Base-by-base conservation (phyloP, 2,797 vertebrate genomes). In the Hemibagrus guttatus region DNA sequence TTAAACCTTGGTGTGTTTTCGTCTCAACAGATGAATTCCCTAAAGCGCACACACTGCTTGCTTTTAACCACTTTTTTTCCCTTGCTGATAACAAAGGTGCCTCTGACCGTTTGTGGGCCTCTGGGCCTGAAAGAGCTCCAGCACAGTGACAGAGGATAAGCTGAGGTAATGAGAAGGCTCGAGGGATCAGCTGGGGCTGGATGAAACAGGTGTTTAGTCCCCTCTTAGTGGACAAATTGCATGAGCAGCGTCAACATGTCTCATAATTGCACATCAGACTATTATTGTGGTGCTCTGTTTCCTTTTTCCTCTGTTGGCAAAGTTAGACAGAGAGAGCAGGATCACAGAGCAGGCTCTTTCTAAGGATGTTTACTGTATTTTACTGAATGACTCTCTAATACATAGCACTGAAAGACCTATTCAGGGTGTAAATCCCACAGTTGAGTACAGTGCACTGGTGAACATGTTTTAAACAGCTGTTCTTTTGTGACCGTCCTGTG, bases 121-220 rank as follows among this genome's bases (percentile, higher is more conserved):
- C 78, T 90, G 78, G 88, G 68, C 82, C 91, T 90, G 87, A 93
- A 93, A 93, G 69, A 87, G 82, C 86, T 87, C 26, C 46, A 63
- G 59, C 46, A 19, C 49, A 93, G 91, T 91, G 92, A 92, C 89
- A 90, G 87, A 90, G 63, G 90, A 88, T 92, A 93, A 91, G 90
- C 86, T 84, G 21, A 85, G 89, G 86, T 94, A 94, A 95, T 95
- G 93, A 94, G 90, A 87, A 90, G 86, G 90, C 91, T 74, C 91
- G 90, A 90, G 91, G 89, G 88, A 92, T 95, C 92, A 93, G 93
- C 93, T 92, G 93, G 87, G 87, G 69, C 88, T 91, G 90, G 91
- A 85, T 89, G 84, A 88, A 92, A 89, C 95, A 95, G 95, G 94
- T 95, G 93, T 93, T 93, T 93, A 78, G 86, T 87, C 89, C 68